phyloP scores from a whole-genome alignment of 2,797 vertebrate genomes.

The Lates japonicus region DNA sequence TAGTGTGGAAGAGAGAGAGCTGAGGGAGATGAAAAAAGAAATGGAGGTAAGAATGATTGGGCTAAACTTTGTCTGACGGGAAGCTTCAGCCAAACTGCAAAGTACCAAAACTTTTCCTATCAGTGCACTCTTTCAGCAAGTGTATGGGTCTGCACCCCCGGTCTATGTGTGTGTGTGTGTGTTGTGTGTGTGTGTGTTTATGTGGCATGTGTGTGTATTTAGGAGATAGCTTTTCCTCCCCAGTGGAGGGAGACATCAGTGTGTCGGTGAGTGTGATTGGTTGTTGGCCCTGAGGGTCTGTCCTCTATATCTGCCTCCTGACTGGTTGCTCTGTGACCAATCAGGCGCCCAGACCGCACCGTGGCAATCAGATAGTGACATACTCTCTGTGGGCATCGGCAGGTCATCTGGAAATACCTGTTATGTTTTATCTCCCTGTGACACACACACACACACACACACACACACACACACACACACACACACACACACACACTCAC shows the following conservation, averaged over 20 bases:
- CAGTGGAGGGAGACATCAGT: constrained; percentile 74
- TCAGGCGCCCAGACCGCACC: constrained; percentile 69
- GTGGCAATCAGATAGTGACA: constrained; percentile 78
- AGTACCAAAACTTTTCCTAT: constrained; percentile 83
- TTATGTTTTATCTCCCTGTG: constrained; percentile 76
- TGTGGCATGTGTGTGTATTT: constrained; percentile 63
- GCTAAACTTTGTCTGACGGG: constrained; percentile 77
- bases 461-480: constrained; percentile 45
- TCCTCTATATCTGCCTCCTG: constrained; percentile 79
- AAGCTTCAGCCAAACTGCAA: constrained; percentile 78
- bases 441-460: constrained; percentile 49
- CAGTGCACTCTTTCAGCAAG: constrained; percentile 66
- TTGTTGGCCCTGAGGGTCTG: constrained; percentile 77
- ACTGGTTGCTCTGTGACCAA: constrained; percentile 81
- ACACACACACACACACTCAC: too few species aligned
- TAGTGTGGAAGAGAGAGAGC: constrained; percentile 64
- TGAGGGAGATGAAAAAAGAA: constrained; percentile 75
- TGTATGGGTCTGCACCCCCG: constrained; percentile 58
- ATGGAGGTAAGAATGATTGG: constrained; percentile 70
- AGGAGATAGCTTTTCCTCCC: constrained; percentile 77
- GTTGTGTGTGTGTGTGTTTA: constrained; percentile 57
- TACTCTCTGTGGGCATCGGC: constrained; percentile 79
- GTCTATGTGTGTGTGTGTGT: constrained; percentile 44
- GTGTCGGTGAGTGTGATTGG: constrained; percentile 80
- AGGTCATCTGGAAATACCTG: constrained; percentile 84